Base-by-base conservation (phyloP, 1,140 invertebrate genomes). In the Zaprionus lachaisei region DNA sequence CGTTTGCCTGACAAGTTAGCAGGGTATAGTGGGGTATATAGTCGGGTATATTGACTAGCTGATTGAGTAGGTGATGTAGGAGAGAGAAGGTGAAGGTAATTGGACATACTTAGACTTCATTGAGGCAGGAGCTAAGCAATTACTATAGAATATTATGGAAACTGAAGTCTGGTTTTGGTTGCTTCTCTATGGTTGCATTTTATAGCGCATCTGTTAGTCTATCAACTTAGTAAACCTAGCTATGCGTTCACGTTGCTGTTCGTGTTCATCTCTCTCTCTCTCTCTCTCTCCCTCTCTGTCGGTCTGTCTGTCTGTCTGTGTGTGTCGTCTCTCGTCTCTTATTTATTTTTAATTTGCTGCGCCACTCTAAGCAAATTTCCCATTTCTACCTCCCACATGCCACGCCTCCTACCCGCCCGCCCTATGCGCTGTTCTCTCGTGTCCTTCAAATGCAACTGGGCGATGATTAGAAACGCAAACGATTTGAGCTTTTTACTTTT, bases 401-500 rank as follows among this genome's bases (percentile, higher is more conserved):
- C 51, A 22, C 34, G 15, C 47, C 61, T 28, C 7, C 72, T 61
- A 22, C 26, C 74, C 31, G 12, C 37, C 34, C 31, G 63, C 55
- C 70, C 64, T 68, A 60, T 65, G 65, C 41, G 41, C 41, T 47
- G 41, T 66, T 55, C 38, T 64, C 68, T 80, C 55, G 81, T 91
- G 89, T 91, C 89, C 89, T 91, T 91, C 89, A 91, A 91, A 91
- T 91, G 89, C 89, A 91, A 91, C 91, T 89, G 84, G 89, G 89
- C 89, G 81, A 90, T 87, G 86, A 90, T 90, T 91, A 86, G 82
- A 89, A 83, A 84, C 81, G 81, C 76, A 81, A 79, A 83, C 83
- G 75, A 74, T 47, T 61, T 60, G 31, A 74, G 78, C 77, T 85
- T 90, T 89, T 90, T 89, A 90, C 85, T 89, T 89, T 89, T 89